Evolutionary conservation across 2,797 vertebrate species (phyloP), one percentile per base, ranked within the genome.

Genomic region (Glyptemys insculpta): DNA sequence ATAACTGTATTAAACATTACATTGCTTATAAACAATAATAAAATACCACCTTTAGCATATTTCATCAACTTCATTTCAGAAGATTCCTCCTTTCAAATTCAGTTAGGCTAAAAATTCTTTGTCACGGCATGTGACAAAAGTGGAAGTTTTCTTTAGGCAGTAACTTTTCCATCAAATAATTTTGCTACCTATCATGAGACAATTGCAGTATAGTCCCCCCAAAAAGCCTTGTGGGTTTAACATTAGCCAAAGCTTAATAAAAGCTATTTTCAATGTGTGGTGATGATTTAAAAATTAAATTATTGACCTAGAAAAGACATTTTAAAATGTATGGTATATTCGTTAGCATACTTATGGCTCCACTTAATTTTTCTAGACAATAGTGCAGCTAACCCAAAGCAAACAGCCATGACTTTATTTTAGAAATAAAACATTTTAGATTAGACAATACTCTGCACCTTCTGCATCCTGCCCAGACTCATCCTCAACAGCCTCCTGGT

Each of bases 361-460:
- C 76, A 1, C 83, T 50, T 0, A 4, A 59, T 47, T 59, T 10
- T 11, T 81, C 21, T 81, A 68, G 81, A 1, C 1, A 84, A 44
- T 12, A 59, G 5, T 44, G 85, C 74, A 62, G 74, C 50, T 31
- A 2, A 1, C 5, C 56, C 82, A 52, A 16, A 10, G 54, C 86
- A 59, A 52, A 31, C 56, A 87, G 74, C 23, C 8, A 0, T 4
- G 23, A 10, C 27, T 8, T n/a, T 49, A 79, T 72, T 16, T 4
- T 83, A 86, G 72, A 88, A 49, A 88, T 52, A 84, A 44, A 89
- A 53, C 47, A 21, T 56, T 79, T 29, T 88, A 91, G 88, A 37
- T 12, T 21, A 91, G 80, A 47, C 78, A 82, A 50, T 12, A 25
- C 74, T 81, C 72, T 91, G 93, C 83, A 97, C 96, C 97, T 96